Conservation (phyloP, 2,113 vertebrate genomes). For the Tympanuchus pallidicinctus region DNA sequence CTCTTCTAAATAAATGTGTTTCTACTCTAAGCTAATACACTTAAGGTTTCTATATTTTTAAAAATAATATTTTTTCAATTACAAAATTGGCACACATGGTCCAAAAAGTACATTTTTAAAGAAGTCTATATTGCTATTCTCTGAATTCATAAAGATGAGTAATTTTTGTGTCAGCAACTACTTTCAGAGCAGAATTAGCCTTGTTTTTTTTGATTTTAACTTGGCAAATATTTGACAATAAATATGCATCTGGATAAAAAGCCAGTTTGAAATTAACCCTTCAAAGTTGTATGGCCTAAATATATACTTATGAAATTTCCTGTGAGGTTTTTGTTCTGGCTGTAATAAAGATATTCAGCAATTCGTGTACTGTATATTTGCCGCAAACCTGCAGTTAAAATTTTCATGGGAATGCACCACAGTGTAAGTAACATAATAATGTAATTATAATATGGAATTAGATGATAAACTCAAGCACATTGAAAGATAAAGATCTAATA, state of each 20-base stretch:
- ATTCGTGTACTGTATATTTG: not conserved
- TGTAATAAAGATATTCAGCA: not conserved
- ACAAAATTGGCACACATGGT: not conserved
- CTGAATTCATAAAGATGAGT: not conserved
- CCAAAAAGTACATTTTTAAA: not conserved
- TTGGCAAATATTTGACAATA: conserved; percentile 6
- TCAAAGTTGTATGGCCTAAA: not conserved
- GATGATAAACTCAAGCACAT: not conserved
- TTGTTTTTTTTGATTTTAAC: not conserved
- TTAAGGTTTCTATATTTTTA: not conserved
- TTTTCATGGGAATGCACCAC: not conserved
- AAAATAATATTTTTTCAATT: not conserved
- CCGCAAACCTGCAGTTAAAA: not conserved
- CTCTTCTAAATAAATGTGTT: not conserved
- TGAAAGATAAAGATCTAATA: conserved; percentile 1
- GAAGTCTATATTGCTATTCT: not conserved
- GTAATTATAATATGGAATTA: conserved; percentile 26
- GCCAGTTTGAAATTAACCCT: not conserved
- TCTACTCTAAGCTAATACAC: not conserved
- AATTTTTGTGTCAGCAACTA: not conserved
- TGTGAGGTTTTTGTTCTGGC: not conserved
- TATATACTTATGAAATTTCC: not conserved
- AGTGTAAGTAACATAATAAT: not conserved
- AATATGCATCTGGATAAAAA: not conserved
- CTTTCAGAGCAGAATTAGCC: not conserved